Conservation (phyloP, 2,888 invertebrate species). For the Acleris laterana region DNA sequence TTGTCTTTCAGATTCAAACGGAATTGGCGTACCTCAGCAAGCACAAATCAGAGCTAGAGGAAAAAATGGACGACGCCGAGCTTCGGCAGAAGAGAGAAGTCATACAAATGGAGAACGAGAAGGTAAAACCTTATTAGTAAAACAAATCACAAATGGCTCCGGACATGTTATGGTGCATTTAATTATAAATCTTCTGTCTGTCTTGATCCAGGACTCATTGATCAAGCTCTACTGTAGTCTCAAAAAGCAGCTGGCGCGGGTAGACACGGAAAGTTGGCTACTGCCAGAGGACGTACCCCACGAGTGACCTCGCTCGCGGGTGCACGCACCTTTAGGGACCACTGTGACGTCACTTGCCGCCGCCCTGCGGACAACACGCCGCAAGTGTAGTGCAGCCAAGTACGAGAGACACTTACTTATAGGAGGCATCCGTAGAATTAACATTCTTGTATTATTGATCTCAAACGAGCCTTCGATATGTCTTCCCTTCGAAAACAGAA, state of each 20-base stretch:
- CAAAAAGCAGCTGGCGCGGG: conserved; percentile 86
- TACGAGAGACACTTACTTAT: conserved; percentile 15
- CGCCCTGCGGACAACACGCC: neutral
- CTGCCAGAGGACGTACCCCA: conserved; percentile 75
- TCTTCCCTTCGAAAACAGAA: conserved; percentile 31
- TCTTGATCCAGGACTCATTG: conserved; percentile 86
- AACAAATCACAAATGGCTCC: neutral
- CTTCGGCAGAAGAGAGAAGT: conserved; percentile 86
- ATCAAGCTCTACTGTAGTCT: conserved; percentile 87
- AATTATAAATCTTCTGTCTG: no score
- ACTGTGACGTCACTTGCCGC: conserved; percentile 23
- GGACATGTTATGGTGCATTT: no score
- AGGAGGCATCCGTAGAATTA: conserved; percentile 38
- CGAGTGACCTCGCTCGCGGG: conserved; percentile 61
- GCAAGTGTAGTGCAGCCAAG: conserved; percentile 14
- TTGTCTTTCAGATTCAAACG: conserved; percentile 86
- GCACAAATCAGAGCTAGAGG: conserved; percentile 90
- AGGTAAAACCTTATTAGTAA: conserved; percentile 70
- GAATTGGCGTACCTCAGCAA: conserved; percentile 92
- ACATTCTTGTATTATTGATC: conserved; percentile 50
- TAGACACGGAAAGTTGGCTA: conserved; percentile 82
- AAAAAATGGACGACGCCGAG: conserved; percentile 85
- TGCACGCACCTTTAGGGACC: conserved; percentile 27
- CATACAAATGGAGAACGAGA: conserved; percentile 87
- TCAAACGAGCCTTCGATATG: conserved; percentile 50